phyloP scores from a whole-genome alignment of 2,888 invertebrate genomes.

The Eupsilia transversa region DNA sequence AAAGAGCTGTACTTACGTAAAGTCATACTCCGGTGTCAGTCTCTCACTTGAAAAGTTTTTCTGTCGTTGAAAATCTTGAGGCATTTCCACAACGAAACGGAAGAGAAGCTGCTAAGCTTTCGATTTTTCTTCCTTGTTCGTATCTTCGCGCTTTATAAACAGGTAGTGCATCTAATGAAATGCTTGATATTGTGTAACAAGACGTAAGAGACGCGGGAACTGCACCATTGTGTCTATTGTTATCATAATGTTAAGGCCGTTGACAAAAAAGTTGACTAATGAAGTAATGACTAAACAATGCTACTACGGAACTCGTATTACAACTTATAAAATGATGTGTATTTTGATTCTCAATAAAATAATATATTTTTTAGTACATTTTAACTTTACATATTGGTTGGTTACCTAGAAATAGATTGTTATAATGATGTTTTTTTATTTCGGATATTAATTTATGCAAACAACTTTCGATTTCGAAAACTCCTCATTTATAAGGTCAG shows the following conservation, averaged over 20 bases:
- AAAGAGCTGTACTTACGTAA: neutral
- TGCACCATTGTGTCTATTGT: slow-evolving; percentile 85
- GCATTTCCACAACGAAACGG: slow-evolving; percentile 67
- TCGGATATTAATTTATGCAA: slow-evolving; percentile 29
- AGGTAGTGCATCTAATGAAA: slow-evolving; percentile 78
- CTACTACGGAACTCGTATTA: slow-evolving; percentile 59
- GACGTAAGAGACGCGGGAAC: slow-evolving; percentile 88
- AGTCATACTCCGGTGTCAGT: neutral
- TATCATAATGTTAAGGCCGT: slow-evolving; percentile 87
- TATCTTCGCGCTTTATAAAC: slow-evolving; percentile 70
- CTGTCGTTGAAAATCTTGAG: neutral
- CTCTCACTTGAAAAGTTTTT: neutral
- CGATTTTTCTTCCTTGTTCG: slow-evolving; percentile 78
- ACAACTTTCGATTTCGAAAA: slow-evolving; percentile 58
- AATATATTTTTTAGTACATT: slow-evolving; percentile 31
- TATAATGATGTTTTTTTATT: slow-evolving; percentile 14
- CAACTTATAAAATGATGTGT: slow-evolving; percentile 32
- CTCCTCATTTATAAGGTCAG: slow-evolving; percentile 51
- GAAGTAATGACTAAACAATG: slow-evolving; percentile 68
- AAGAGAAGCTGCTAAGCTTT: slow-evolving; percentile 75
- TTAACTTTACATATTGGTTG: slow-evolving; percentile 3
- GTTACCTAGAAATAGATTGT: slow-evolving; percentile 4
- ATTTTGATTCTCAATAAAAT: slow-evolving; percentile 32
- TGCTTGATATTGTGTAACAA: slow-evolving; percentile 86
- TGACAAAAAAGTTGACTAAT: slow-evolving; percentile 76